phyloP scores from a whole-genome alignment of 2,113 vertebrate genomes.

The Alectura lathami region DNA sequence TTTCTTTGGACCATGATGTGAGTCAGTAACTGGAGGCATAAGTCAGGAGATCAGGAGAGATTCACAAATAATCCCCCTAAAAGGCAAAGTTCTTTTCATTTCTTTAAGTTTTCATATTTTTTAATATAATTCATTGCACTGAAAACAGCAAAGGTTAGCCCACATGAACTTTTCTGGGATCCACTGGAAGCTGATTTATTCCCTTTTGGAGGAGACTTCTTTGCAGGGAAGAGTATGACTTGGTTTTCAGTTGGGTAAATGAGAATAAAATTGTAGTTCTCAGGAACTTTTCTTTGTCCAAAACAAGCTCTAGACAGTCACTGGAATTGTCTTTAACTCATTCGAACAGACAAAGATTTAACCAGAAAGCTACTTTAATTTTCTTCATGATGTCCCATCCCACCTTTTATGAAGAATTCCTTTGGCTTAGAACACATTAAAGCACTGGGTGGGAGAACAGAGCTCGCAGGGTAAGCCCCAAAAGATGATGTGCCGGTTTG shows the following conservation, averaged over 20 bases:
- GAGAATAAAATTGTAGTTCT: not conserved
- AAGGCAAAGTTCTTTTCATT: not conserved
- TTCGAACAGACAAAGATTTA: not conserved
- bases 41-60: not conserved
- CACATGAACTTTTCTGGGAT: not conserved
- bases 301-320: not conserved
- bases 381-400: not conserved
- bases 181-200: not conserved
- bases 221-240: not conserved
- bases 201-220: not conserved
- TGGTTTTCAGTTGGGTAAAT: not conserved
- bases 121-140: not conserved
- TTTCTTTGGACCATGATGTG: not conserved
- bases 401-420: not conserved
- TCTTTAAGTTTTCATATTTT: not conserved
- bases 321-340: not conserved
- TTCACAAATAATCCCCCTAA: not conserved
- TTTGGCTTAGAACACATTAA: not conserved
- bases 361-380: not conserved
- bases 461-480: fast-evolving
- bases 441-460: fast-evolving
- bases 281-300: not conserved
- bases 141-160: not conserved
- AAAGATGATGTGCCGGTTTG: fast-evolving
- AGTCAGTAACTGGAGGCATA: not conserved